These are phyloP conservation scores for Symphodus melops DNA, from an alignment of 2,113 vertebrate genomes.

Conservation along the genomic window DNA sequence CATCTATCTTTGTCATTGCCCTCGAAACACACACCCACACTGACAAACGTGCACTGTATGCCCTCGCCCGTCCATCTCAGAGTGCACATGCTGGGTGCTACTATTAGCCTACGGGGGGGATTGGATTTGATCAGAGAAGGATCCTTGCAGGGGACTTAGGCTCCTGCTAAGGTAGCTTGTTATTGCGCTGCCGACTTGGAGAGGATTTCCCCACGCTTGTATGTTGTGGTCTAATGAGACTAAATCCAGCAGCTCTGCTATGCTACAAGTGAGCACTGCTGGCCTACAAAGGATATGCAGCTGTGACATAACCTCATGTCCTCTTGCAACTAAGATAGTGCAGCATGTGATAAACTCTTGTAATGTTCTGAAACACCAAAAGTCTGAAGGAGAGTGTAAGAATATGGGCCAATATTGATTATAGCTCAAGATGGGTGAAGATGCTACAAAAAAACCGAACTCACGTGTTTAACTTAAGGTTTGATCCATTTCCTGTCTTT, in stretches of 20 bases:
- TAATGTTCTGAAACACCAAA: too few relatives aligned
- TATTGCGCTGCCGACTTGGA: slow-evolving; percentile 43
- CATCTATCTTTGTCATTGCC: slow-evolving; percentile 22
- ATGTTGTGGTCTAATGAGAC: slow-evolving; percentile 48
- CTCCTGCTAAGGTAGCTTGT: slow-evolving; percentile 62
- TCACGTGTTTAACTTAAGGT: too few relatives aligned
- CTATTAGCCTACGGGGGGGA: slow-evolving; percentile 62
- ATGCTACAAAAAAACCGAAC: too few relatives aligned
- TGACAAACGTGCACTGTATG: slow-evolving; percentile 25
- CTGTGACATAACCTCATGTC: slow-evolving; percentile 29
- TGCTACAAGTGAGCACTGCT: slow-evolving; percentile 12
- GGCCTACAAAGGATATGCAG: slow-evolving; percentile 10
- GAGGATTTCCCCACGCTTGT: slow-evolving; percentile 43
- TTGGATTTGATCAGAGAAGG: slow-evolving; percentile 67
- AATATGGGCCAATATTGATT: too few relatives aligned
- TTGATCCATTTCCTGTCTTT: neutral
- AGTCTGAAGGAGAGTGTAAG: too few relatives aligned
- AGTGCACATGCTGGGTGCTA: slow-evolving; percentile 56
- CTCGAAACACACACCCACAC: slow-evolving; percentile 9
- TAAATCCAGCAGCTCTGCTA: slow-evolving; percentile 32
- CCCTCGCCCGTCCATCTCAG: slow-evolving; percentile 40
- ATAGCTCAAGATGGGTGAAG: too few relatives aligned
- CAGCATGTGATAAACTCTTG: neutral
- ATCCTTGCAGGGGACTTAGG: slow-evolving; percentile 56
- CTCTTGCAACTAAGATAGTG: neutral